Evolutionary conservation across 1,140 invertebrate genomes (phyloP).

Genomic region (Telenomus remus): DNA sequence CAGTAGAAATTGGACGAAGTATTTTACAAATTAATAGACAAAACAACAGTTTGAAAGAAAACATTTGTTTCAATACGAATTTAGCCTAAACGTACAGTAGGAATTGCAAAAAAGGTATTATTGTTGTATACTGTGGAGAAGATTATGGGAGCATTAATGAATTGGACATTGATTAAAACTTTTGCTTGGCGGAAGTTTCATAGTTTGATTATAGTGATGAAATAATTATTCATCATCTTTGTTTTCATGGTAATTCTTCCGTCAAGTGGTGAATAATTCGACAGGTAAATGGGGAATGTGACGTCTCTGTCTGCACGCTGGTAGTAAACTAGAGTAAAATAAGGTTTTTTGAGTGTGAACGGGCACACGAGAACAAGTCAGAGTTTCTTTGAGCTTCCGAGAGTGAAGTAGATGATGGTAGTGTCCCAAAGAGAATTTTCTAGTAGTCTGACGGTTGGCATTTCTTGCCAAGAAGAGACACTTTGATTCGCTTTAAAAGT

Average conservation of each 20-base stretch:
- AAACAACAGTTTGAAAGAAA: too few species aligned
- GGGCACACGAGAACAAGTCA: constrained; percentile 47
- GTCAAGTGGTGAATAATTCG: constrained; percentile 54
- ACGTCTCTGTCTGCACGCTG: constrained; percentile 27
- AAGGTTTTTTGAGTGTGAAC: constrained; percentile 59
- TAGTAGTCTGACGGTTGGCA: constrained; percentile 64
- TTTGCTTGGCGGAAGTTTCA: background rate
- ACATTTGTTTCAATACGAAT: too few species aligned
- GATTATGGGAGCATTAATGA: too few species aligned
- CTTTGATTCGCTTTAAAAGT: constrained; percentile 70
- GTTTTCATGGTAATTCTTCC: constrained; percentile 33
- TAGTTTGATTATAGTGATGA: background rate
- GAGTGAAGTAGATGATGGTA: constrained; percentile 67
- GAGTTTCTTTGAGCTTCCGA: constrained; percentile 58
- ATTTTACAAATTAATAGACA: too few species aligned
- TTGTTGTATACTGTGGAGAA: too few species aligned
- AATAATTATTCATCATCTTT: constrained; percentile 32
- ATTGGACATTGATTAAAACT: too few species aligned
- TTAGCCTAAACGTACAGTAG: too few species aligned
- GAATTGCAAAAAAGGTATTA: too few species aligned
- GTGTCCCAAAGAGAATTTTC: constrained; percentile 73
- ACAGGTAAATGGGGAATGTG: constrained; percentile 39
- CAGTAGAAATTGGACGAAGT: too few species aligned
- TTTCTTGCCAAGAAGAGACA: constrained; percentile 70
- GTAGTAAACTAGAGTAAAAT: constrained; percentile 48